Percentiles rank a stretch among this genome's conserved stretches.
These are phyloP conservation scores for Plectrocnemia conspersa DNA, from an alignment of 1,140 invertebrate genomes.

Conservation along the genomic window DNA sequence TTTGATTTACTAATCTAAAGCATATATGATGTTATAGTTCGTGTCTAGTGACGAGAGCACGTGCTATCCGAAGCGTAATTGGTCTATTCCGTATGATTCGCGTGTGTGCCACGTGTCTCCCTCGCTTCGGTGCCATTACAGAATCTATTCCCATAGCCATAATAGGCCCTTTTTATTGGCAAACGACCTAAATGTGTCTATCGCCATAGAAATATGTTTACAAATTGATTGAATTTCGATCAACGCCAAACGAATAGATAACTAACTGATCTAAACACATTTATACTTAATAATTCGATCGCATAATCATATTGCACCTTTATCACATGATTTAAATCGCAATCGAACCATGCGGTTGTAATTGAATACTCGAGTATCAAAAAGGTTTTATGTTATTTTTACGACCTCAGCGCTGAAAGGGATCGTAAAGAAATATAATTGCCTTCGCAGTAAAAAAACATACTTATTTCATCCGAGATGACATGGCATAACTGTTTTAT, in stretches of 20 bases:
- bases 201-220: constrained; percentile 18
- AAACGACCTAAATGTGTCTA: no score
- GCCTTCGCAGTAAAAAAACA: no score
- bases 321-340: no score
- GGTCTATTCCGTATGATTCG: constrained; percentile 31
- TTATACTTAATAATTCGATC: constrained; percentile 1
- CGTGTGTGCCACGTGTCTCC: constrained; percentile 24
- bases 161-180: constrained; percentile 18
- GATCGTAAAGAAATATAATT: no score
- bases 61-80: constrained; percentile 25
- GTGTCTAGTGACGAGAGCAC: constrained; percentile 18
- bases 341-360: no score
- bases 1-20: no score
- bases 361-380: no score
- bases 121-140: constrained; percentile 26
- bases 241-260: constrained; percentile 1
- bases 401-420: no score
- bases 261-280: not conserved
- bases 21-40: not conserved
- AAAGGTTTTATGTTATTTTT: no score
- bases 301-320: no score
- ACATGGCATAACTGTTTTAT: no score
- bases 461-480: no score
- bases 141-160: constrained; percentile 26
- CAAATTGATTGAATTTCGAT: constrained; percentile 16